phyloP scores from a whole-genome alignment of 2,797 vertebrate genomes.

The Odontamblyopus lacepedii region DNA sequence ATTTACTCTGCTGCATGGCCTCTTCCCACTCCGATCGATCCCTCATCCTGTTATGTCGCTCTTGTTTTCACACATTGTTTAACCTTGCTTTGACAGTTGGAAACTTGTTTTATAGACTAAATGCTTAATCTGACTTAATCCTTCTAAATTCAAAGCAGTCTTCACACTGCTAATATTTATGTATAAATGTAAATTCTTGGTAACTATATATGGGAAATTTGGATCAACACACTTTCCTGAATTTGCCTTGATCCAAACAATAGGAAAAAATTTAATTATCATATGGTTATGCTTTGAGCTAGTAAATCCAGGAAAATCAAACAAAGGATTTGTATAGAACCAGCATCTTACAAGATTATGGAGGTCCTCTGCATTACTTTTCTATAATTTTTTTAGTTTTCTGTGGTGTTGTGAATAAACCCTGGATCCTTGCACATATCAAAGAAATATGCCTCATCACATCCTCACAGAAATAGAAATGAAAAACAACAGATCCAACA shows the following conservation, averaged over 20 bases:
- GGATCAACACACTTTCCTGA: constrained; percentile 12
- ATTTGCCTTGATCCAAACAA: constrained; percentile 20
- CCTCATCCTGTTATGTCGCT: constrained; percentile 55
- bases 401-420: not conserved
- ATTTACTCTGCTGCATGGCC: constrained; percentile 49
- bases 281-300: constrained; percentile 27
- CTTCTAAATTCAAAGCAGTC: constrained; percentile 26
- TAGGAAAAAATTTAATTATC: constrained; percentile 33
- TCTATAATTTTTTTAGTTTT: not conserved
- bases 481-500: constrained; percentile 28
- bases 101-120: constrained; percentile 46
- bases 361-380: constrained; percentile 25
- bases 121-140: constrained; percentile 45
- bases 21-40: constrained; percentile 57
- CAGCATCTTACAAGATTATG: constrained; percentile 54
- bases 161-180: constrained; percentile 47
- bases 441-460: constrained; percentile 25
- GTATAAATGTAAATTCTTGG: constrained; percentile 28
- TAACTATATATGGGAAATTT: not conserved
- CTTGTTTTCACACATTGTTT: constrained; percentile 59
- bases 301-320: constrained; percentile 48
- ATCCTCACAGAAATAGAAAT: constrained; percentile 29
- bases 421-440: not conserved
- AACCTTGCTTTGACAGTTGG: constrained; percentile 52
- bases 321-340: constrained; percentile 47